Base-by-base conservation (phyloP, 2,888 invertebrate species). In the Nemoura dubitans region DNA sequence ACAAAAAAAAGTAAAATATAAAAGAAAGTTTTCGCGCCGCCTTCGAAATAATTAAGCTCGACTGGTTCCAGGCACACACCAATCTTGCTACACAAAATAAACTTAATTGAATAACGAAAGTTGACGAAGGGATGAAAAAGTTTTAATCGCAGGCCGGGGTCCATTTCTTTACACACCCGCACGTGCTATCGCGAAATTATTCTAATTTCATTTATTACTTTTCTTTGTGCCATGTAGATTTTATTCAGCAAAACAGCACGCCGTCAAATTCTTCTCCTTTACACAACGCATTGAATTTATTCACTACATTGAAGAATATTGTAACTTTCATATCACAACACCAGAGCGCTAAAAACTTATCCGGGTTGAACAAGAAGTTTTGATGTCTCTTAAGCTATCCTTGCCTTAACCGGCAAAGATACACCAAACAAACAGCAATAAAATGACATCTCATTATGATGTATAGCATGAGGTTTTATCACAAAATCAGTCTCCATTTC, bases 71-170 rank as follows among this genome's bases (percentile, higher is more conserved):
- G 76, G 76, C 59, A 84, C 27, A 84, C 27, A 59, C 29, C 76
- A 30, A 59, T 76, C 59, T 76, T 84, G 84, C 76, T 84, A 84
- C 76, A 76, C 59, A 76, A 76, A 81, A 81, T 81, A 81, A 84
- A 84, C 84, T 76, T 84, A 59, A 84, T 84, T 76, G 59, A 76
- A 84, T 84, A 76, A 84, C 42, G 42, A 84, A 84, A 84, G 84
- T 84, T 84, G 76, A 43, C 29, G 59, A 16, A 26, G 84, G 59
- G 27, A 83, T 30, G 84, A 76, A 84, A 84, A 84, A 84, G 59
- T 84, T 84, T 84, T 76, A 76, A 84, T 84, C 84, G 81, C 76
- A 26, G 27, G 84, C 16, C 76, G 27, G 16, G 59, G 76, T 26
- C 7, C 21, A 84, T 59, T 84, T 84, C 84, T 43, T 84, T 43